A percentile compares a stretch with the other conserved stretches of the same genome.
phyloP scores from a whole-genome alignment of 2,113 vertebrate species.

The Chaetura pelagica region DNA sequence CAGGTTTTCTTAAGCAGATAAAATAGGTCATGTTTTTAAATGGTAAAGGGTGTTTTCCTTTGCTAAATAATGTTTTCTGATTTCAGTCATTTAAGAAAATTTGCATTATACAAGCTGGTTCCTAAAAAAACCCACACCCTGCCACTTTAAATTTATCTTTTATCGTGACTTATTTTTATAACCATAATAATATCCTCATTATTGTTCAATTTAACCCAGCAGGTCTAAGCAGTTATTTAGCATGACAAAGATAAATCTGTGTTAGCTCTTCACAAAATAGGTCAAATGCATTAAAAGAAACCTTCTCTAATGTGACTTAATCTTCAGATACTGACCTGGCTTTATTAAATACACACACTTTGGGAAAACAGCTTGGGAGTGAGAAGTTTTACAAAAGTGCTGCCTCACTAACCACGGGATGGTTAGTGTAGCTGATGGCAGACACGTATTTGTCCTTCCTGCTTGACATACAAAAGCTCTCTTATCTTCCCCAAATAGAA shows the following conservation, averaged over 20 bases:
- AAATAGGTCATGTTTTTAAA: conserved; percentile 14
- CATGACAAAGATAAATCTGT: background rate
- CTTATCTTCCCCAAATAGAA: background rate
- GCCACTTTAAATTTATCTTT: background rate
- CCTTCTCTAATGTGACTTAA: background rate
- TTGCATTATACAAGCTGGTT: background rate
- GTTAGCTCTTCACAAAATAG: background rate
- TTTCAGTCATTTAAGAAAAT: background rate
- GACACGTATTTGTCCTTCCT: background rate
- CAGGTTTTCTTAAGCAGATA: conserved; percentile 21
- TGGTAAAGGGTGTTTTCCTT: background rate
- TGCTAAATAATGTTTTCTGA: background rate
- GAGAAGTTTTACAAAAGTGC: background rate
- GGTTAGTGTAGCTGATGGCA: background rate
- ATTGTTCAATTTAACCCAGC: background rate
- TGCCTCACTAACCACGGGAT: background rate
- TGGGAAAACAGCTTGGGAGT: background rate
- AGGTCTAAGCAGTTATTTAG: background rate
- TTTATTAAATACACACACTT: background rate
- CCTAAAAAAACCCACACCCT: background rate
- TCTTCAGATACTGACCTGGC: background rate
- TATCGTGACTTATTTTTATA: background rate
- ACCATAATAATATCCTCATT: background rate
- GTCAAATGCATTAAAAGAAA: background rate
- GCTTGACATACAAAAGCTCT: background rate